Conservation (phyloP, 2,888 invertebrate species). For the Ochropleura plecta region DNA sequence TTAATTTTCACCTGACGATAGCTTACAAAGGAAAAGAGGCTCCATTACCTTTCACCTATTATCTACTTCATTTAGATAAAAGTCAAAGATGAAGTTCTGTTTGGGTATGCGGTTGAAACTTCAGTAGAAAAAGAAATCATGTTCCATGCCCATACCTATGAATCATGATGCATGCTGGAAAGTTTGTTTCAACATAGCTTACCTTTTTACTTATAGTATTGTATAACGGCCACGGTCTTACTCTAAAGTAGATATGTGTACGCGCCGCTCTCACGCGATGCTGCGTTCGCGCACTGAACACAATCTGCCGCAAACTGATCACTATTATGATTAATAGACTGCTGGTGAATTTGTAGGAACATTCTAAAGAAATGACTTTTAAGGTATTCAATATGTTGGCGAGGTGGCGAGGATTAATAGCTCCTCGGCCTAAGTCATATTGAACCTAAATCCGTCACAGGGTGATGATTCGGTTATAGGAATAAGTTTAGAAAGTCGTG, state of each 20-base stretch:
- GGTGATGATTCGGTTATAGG: not conserved
- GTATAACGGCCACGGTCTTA: not conserved
- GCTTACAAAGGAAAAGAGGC: too few relatives aligned
- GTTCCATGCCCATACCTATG: not conserved
- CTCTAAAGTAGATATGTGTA: not conserved
- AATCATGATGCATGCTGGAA: not conserved
- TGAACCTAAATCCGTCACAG: not conserved
- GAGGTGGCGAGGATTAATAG: not conserved
- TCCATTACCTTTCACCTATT: not conserved
- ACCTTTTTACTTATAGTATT: not conserved
- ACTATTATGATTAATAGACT: constrained; percentile 1
- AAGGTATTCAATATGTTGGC: not conserved
- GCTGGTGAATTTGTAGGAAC: not conserved
- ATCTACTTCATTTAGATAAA: not conserved
- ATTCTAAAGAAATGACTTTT: not conserved
- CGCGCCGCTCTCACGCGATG: constrained; percentile 9
- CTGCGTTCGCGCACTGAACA: constrained; percentile 15
- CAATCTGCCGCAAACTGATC: constrained; percentile 8
- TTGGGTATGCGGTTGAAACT: not conserved
- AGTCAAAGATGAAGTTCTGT: not conserved
- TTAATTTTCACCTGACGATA: not conserved
- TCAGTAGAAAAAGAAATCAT: not conserved
- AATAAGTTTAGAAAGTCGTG: not conserved
- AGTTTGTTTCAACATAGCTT: not conserved
- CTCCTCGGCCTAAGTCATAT: too few relatives aligned